Evolutionary conservation across 2,113 vertebrate genomes (phyloP).

Genomic region (Catagonus wagneri): DNA sequence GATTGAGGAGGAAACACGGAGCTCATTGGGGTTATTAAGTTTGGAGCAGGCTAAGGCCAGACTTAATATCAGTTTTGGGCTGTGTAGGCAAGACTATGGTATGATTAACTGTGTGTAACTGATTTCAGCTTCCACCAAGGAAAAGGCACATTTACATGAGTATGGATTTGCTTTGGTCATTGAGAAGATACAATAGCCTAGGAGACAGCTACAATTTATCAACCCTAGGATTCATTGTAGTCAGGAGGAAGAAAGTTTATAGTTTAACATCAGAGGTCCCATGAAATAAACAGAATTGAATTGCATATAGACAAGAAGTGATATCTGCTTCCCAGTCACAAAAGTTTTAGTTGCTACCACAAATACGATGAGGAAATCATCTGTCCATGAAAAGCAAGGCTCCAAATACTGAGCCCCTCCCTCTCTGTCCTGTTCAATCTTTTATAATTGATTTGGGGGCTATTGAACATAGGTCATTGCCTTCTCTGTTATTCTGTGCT

Average conservation of each 20-base stretch:
- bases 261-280: neutral
- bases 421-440: neutral
- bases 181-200: neutral
- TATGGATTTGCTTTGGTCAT: conserved; percentile 25
- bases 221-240: neutral
- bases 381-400: neutral
- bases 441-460: neutral
- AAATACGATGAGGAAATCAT: neutral
- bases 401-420: neutral
- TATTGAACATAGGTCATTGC: neutral
- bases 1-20: neutral
- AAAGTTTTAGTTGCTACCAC: neutral
- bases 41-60: neutral
- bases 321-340: neutral
- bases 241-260: neutral
- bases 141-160: conserved; percentile 9
- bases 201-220: neutral
- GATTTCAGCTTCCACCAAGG: neutral
- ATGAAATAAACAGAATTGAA: neutral
- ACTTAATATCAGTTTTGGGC: neutral
- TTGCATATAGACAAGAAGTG: neutral
- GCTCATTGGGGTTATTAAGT: neutral
- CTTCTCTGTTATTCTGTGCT: conserved; percentile 28
- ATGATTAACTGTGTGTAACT: neutral
- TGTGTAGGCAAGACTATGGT: neutral